These are phyloP conservation scores for Proteles cristata DNA, from an alignment of 2,113 vertebrate species.

Conservation along the genomic window DNA sequence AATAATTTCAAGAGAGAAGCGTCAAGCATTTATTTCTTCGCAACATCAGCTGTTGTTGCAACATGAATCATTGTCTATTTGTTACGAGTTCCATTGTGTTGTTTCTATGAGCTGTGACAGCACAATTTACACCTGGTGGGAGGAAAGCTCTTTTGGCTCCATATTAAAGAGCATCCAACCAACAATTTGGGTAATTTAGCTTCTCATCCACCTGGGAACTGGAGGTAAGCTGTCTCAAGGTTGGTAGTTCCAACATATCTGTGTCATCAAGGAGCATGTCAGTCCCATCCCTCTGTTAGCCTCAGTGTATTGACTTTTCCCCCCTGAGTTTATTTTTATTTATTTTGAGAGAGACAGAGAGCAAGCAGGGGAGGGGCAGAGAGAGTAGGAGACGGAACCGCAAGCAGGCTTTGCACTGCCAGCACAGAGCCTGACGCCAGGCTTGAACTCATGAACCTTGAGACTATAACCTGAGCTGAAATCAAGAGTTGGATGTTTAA, in stretches of 20 bases:
- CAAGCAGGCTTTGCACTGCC: too few relatives aligned
- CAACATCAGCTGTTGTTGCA: background rate
- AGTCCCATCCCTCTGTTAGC: background rate
- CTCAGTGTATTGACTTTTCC: too few relatives aligned
- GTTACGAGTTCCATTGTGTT: background rate
- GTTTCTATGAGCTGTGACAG: background rate
- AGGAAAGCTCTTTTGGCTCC: background rate
- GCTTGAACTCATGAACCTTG: too few relatives aligned
- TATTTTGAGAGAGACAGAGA: too few relatives aligned
- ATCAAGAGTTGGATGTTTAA: too few relatives aligned
- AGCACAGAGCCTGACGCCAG: too few relatives aligned
- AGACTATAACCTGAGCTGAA: too few relatives aligned
- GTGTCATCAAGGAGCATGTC: too few relatives aligned
- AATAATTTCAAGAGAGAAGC: background rate
- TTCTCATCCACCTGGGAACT: background rate
- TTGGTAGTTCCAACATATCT: background rate
- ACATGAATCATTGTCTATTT: background rate
- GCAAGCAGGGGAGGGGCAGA: too few relatives aligned
- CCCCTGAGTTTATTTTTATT: too few relatives aligned
- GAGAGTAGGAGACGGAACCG: too few relatives aligned
- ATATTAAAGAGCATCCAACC: too few relatives aligned
- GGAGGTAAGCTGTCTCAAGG: background rate
- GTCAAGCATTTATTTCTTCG: background rate
- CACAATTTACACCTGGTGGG: rapidly evolving
- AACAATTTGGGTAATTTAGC: background rate